Percentiles rank a stretch among this genome's conserved stretches.
These are phyloP conservation scores for Mesitornis unicolor DNA, from an alignment of 2,113 vertebrate genomes.

Conservation along the genomic window DNA sequence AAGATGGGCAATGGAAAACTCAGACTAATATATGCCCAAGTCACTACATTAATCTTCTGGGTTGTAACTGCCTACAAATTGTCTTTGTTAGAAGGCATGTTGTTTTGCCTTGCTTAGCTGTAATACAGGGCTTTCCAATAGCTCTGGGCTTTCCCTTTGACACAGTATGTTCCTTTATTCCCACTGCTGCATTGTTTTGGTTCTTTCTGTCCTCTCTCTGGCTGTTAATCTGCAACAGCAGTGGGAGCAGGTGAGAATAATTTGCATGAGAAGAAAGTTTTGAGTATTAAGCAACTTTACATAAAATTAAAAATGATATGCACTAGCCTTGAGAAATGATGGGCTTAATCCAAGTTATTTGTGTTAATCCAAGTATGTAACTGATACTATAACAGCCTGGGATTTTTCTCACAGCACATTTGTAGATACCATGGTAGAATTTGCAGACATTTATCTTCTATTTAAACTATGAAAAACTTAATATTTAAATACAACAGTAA, in stretches of 20 bases:
- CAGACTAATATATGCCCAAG: not conserved
- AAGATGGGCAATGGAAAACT: not conserved
- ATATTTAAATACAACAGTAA: not conserved
- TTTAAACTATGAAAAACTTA: not conserved
- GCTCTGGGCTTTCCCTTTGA: not conserved
- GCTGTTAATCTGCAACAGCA: not conserved
- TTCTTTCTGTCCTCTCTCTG: not conserved
- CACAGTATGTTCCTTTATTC: not conserved
- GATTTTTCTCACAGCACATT: not conserved
- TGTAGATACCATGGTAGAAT: not conserved
- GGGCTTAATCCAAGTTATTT: not conserved
- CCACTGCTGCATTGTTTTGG: fast-evolving
- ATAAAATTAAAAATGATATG: not conserved
- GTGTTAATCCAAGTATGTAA: not conserved
- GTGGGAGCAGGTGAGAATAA: not conserved
- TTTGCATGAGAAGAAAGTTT: not conserved
- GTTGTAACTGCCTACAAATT: not conserved
- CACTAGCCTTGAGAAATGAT: not conserved
- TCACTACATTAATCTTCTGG: not conserved
- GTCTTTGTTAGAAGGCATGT: not conserved
- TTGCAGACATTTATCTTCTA: not conserved
- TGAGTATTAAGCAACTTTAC: not conserved
- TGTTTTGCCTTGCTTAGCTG: not conserved
- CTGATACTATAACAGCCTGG: not conserved
- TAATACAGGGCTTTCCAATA: not conserved